Evolutionary conservation across 2,113 vertebrate species (phyloP), one percentile per base, ranked within the genome.

Genomic region (Rhizomys pruinosus): DNA sequence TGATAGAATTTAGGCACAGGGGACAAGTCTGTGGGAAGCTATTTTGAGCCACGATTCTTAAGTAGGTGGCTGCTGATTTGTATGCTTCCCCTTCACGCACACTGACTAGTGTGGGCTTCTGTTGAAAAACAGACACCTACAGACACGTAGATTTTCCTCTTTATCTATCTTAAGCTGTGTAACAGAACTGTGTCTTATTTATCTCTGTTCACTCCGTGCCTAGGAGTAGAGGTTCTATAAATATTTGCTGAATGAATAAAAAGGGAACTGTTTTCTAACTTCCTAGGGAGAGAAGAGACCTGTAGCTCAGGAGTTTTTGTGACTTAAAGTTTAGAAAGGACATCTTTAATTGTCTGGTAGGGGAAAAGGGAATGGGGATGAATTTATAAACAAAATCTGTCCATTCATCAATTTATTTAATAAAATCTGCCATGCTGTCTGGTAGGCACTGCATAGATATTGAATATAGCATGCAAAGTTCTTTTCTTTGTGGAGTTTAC

Each of bases 91-190:
- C 57, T 90, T 90, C 96, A 93, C 92, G 79, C 61, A 79, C 6
- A 22, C 80, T 61, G 73, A 90, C 63, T 27, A 47, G 86, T 84
- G 94, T 96, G 82, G 95, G 92, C 91, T 93, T 97, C 74, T 95
- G 95, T 97, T 96, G 96, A 86, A 94, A 96, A 94, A 96, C 89
- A 96, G 94, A 97, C 92, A 92, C 95, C 92, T 82, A 94, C 94
- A 93, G 90, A 86, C 85, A 82, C 73, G 61, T 69, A 91, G 73
- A 88, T 95, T 95, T 95, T 71, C 44, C 47, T 84, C 63, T 90
- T 59, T 63, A 52, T 89, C 90, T 90, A 90, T 94, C 92, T 92
- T 93, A 95, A 94, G 74, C 89, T 69, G 55, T 55, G 57, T 64
- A 37, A 74, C 37, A 66, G 78, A 95, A 93, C 69, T 73, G 32